Base-by-base conservation (phyloP, 2,888 invertebrate species). In the Odontocerum albicorne region DNA sequence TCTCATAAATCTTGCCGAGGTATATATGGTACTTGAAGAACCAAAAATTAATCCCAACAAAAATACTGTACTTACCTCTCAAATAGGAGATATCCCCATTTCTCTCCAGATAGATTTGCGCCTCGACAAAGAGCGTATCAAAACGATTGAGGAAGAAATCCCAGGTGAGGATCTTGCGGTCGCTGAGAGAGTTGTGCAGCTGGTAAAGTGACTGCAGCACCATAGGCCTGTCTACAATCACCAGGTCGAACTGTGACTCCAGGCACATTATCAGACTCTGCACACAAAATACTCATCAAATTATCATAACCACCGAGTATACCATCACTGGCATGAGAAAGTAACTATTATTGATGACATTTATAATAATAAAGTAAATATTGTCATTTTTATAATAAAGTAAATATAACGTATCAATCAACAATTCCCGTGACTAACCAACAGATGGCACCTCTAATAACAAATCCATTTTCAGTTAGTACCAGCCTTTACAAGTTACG, bases 181-280 rank as follows among this genome's bases (percentile, higher is more conserved):
- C 93, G 63, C 90, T 90, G 21, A 98, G 82, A 2, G 93, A 90
- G 70, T 95, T 96, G 69, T 96, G 93, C 4, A 99, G 81, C 69
- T 97, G 93, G 71, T 95, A 94, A 49, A 99, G 83, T 1, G 94
- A 92, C 70, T 97, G 96, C 33, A 99, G 81, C 21, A 99, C 92
- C 84, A 98, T 91, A 1, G 97, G 96, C 33, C 99, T 84, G 73
- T 99, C 99, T 56, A 93, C 88, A 57, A 97, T 95, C 60, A 98
- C 96, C 57, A 92, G 84, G 78, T 99, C 99, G 76, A 99, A 99
- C 77, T 99, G 98, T 1, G 93, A 91, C 79, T 99, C 98, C 74
- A 99, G 75, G 72, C 98, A 98, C 80, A 90, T 87, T 49, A 95
- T 85, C 61, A 96, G 79, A 53, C 93, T 85, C 88, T 92, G 74